Percentiles rank a stretch among this genome's conserved stretches.
Conservation (phyloP, 2,113 vertebrate genomes). For the Aviceda subcristata region DNA sequence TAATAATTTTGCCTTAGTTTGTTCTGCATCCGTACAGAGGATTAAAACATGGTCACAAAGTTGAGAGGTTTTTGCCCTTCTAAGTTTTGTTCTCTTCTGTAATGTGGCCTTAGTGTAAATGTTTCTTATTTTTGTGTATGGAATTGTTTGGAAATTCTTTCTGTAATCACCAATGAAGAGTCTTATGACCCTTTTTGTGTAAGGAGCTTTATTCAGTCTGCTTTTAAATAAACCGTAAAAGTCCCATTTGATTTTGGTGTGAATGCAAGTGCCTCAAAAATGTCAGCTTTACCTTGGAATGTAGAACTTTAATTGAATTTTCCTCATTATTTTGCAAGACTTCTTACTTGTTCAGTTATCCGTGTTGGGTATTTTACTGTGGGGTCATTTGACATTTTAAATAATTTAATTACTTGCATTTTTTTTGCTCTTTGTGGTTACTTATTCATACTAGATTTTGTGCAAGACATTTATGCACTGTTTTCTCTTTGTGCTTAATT, state of each 20-base stretch:
- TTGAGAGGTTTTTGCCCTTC: neutral
- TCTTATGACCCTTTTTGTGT: neutral
- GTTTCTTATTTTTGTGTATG: neutral
- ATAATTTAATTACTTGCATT: neutral
- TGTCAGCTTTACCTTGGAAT: neutral
- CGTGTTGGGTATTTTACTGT: neutral
- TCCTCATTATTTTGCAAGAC: neutral
- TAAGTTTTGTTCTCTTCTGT: neutral
- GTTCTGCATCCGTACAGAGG: neutral
- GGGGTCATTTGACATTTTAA: neutral
- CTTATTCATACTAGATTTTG: neutral
- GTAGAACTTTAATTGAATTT: neutral
- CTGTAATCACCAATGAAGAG: neutral
- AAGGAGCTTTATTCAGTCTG: neutral
- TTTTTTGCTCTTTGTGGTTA: neutral
- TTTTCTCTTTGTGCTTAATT: conserved; percentile 8
- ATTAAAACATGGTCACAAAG: neutral
- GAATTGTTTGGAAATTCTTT: neutral
- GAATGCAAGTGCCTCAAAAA: neutral
- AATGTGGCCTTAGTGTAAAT: neutral
- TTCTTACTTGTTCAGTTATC: neutral
- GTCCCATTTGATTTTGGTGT: neutral
- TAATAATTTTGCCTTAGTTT: neutral
- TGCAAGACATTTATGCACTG: neutral
- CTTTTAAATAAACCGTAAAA: neutral